Base-by-base conservation (phyloP, 1,140 invertebrate genomes). In the Pristionchus pacificus region DNA sequence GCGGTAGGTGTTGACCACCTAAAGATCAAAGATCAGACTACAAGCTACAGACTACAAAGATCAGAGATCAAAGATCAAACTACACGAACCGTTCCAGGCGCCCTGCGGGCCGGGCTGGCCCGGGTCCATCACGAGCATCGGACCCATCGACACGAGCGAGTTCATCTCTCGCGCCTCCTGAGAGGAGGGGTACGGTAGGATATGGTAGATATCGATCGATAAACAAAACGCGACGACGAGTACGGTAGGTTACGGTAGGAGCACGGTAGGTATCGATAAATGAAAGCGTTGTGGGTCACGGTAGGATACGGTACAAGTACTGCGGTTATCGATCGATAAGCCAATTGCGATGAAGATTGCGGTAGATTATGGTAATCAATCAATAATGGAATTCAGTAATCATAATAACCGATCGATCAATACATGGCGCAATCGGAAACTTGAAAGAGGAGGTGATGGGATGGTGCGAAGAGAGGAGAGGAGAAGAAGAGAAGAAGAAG, bases 131-230 rank as follows among this genome's bases (percentile, higher is more conserved):
- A 65, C 29, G 10, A 68, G 28, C 65, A 68, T 68, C 15, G 65
- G 65, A 61, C 65, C 65, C 65, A 68, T 64, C 57, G 13, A 55
- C 65, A 72, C 68, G 19, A 66, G 71, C 49, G 58, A 58, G 57
- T 66, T 66, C 71, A 72, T 72, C 61, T 66, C 49, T 57, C 19
- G 32, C 25, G 29, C 30, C 1, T 31, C 25, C 25, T 63, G n/a
- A 33, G 29, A 25, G n/a, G 29, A 63, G 32, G 2, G 13, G 24
- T 19, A 2, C 59, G n/a, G 6, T 6, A 28, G 28, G 3, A 60
- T n/a, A 25, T 10, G 3, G 2, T 2, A 28, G 2, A 6, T n/a
- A 6, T 60, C 19, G 59, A 3, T 25, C 24, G 19, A n/a, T 25
- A 60, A 25, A 10, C 59, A 2, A 28, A 60, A 60, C 24, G 28